phyloP scores from a whole-genome alignment of 1,140 invertebrate species.

The Lerema accius region DNA sequence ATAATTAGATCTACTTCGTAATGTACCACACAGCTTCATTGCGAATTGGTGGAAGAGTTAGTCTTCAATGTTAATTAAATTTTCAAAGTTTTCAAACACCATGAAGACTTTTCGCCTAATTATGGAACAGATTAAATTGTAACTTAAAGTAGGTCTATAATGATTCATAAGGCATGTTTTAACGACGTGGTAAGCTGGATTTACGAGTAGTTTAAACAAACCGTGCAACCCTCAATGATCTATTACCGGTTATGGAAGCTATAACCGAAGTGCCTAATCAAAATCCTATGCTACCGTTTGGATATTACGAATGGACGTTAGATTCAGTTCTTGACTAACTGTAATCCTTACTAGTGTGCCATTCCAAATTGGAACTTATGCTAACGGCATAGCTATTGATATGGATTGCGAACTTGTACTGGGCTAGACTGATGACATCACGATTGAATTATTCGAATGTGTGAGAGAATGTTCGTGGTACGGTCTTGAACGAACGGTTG shows the following conservation, averaged over 20 bases:
- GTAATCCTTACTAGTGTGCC: constrained; percentile 3
- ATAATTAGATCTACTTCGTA: too few species aligned
- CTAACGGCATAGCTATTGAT: not conserved
- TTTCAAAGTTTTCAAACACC: too few species aligned
- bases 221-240: not conserved
- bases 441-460: constrained; percentile 15
- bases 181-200: too few species aligned
- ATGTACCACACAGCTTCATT: too few species aligned
- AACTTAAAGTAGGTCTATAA: too few species aligned
- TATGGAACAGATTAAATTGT: too few species aligned
- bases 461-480: constrained; percentile 1
- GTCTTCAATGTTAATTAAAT: too few species aligned
- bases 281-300: constrained; percentile 26
- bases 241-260: not conserved
- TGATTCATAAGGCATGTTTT: too few species aligned
- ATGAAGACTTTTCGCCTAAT: too few species aligned
- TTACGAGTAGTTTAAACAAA: too few species aligned
- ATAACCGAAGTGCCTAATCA: constrained; percentile 18
- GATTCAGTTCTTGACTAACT: constrained; percentile 19
- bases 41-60: too few species aligned
- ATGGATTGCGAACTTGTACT: not conserved
- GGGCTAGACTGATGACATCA: not conserved
- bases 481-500: not conserved
- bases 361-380: constrained; percentile 6
- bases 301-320: constrained; percentile 9